Evolutionary conservation across 2,797 vertebrate species (phyloP), one percentile per base, ranked within the genome.

Genomic region (Neopelma chrysocephalum): DNA sequence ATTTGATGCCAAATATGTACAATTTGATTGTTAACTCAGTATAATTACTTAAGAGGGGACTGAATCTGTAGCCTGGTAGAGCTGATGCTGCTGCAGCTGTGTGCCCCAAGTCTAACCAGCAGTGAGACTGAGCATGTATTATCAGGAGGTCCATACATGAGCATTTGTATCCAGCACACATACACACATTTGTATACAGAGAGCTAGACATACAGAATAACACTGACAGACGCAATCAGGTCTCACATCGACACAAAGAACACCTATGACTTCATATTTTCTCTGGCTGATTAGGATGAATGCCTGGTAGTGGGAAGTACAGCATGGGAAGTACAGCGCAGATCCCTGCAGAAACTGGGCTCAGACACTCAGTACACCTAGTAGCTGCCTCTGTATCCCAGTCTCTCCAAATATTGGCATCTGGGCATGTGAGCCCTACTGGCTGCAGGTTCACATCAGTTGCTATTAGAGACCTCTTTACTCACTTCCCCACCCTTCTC

Each of bases 121-220:
- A 47, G 31, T 48, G 47, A 70, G 14, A 23, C 23, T 57, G 18
- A 70, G 6, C 7, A 19, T 31, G 8, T 12, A 23, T 50, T 60
- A 17, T 8, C 31, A 42, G 21, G 50, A 42, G 20, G 12, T 61
- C 38, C 15, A 29, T n/a, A 38, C 18, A 78, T 7, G 50, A 78
- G n/a, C 40, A 38, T 8, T 11, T 1, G 0, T 31, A n/a, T 34
- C 14, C 34, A 69, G 26, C 21, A 38, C 6, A 12, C 0, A 0
- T 25, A 25, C 29, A 43, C 19, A 23, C 40, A 64, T 31, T 23
- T 10, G 12, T 42, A 16, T 65, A 18, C 40, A 18, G 14, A 48
- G 34, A 87, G 12, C 17, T 69, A 61, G 15, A 15, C 50, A n/a
- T 13, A 13, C 12, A 56, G 23, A 65, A 36, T 40, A 45, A 4